These are phyloP conservation scores for Lethenteron reissneri DNA, from an alignment of 2,113 vertebrate species.

Conservation along the genomic window DNA sequence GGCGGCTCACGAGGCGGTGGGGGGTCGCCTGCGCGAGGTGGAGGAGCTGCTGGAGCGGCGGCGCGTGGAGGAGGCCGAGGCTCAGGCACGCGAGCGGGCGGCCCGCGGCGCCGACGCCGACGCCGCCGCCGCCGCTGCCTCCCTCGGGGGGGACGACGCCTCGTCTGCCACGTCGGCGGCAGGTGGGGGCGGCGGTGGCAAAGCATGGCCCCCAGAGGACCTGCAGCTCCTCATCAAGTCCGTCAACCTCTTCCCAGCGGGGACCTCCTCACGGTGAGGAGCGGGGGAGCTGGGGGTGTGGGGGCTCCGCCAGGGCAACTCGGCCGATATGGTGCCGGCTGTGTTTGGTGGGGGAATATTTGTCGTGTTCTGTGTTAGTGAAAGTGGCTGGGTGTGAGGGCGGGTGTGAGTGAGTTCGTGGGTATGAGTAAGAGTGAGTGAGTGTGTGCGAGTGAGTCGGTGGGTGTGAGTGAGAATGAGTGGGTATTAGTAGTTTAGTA, in stretches of 20 bases:
- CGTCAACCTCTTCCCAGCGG: conserved; percentile 91
- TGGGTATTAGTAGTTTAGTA: too few species aligned
- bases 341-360: too few species aligned
- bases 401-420: too few species aligned
- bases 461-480: too few species aligned
- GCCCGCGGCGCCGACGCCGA: conserved; percentile 35
- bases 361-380: too few species aligned
- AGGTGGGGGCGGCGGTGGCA: conserved; percentile 35
- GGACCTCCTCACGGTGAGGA: conserved; percentile 76
- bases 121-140: conserved; percentile 52
- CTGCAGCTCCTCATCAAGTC: conserved; percentile 90
- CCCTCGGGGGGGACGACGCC: conserved; percentile 34
- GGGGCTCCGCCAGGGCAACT: not conserved
- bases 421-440: too few species aligned
- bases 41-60: conserved; percentile 47
- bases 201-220: conserved; percentile 66
- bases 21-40: conserved; percentile 41
- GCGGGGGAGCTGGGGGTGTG: not conserved
- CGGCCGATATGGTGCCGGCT: too few species aligned
- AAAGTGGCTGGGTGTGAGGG: too few species aligned
- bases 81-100: conserved; percentile 61
- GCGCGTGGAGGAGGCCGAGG: conserved; percentile 43
- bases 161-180: conserved; percentile 49
- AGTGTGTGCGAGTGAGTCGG: too few species aligned
- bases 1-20: too few species aligned